Percentiles rank a stretch among this genome's conserved stretches.
These are phyloP conservation scores for Onychomys torridus DNA, from an alignment of 2,797 vertebrate genomes.

Conservation along the genomic window DNA sequence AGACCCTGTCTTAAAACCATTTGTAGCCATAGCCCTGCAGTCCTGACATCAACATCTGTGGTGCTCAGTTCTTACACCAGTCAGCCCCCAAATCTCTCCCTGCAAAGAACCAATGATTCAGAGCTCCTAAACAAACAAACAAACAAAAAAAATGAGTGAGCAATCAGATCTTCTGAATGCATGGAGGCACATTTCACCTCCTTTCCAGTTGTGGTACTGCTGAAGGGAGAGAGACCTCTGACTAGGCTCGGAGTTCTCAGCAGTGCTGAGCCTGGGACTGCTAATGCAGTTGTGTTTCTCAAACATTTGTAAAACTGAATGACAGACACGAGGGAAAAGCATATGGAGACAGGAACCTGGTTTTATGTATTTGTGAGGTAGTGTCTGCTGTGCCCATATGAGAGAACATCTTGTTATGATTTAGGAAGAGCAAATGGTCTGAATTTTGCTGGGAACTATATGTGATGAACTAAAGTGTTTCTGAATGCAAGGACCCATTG, in stretches of 20 bases:
- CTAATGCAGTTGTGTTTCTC: neutral
- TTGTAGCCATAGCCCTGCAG: neutral
- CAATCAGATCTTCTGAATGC: neutral
- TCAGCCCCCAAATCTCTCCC: neutral
- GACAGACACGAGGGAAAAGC: neutral
- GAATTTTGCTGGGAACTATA: neutral
- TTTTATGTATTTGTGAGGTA: neutral
- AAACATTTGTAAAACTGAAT: neutral
- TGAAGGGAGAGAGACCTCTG: neutral
- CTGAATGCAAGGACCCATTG: neutral
- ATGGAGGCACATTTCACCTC: too few relatives aligned
- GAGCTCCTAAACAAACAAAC: neutral
- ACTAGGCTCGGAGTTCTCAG: accelerated
- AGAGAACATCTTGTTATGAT: conserved; percentile 1
- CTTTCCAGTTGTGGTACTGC: accelerated
- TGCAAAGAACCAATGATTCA: neutral
- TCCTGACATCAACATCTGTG: neutral
- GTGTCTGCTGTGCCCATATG: neutral
- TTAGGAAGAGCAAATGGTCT: neutral
- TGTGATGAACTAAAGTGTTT: neutral
- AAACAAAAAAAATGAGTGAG: neutral
- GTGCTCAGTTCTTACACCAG: neutral
- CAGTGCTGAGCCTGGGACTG: neutral
- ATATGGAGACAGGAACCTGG: neutral
- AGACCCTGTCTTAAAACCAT: neutral